Base-by-base conservation (phyloP, 2,113 vertebrate genomes). In the Pelecanoides urinatrix region DNA sequence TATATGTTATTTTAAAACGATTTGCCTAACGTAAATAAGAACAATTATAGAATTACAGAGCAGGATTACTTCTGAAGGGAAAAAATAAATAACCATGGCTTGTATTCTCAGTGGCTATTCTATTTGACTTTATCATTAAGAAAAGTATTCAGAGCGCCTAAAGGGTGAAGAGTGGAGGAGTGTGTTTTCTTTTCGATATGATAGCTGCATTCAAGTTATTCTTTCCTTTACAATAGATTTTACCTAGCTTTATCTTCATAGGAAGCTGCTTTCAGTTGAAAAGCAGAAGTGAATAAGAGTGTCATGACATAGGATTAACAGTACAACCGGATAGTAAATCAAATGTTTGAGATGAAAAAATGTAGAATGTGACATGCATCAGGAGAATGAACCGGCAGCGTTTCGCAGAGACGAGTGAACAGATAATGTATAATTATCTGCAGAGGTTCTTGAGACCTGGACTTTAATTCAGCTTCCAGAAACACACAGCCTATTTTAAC, bases 181-280 rank as follows among this genome's bases (percentile, higher is more conserved):
- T 74, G 97, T 98, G 98, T 98, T 98, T 98, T 98, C 98, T 97
- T 98, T 98, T 98, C 96, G 98, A 98, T 98, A 98, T 98, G 98
- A 98, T 98, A 98, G 98, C 97, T 77, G 97, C 95, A 98, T 98
- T 98, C 98, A 98, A 97, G 98, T 98, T 98, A 98, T 98, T 98
- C 98, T 98, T 97, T 62, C 98, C 98, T 88, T 98, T 98, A 99
- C 99, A 99, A 99, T 99, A 98, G 99, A 98, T 99, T 99, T 99
- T 99, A 99, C 99, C 99, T 99, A 98, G 98, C 98, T 99, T 99
- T 99, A 99, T 99, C 99, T 99, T 99, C 98, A 98, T 94, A 99
- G 99, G 99, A 99, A 98, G 98, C 99, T 98, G 99, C 99, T 99
- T 99, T 99, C 99, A 98, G 98, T 97, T 98, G 98, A 98, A 98